Evolutionary conservation across 2,113 vertebrate species (phyloP).

Genomic region (Myiagra hebetior): DNA sequence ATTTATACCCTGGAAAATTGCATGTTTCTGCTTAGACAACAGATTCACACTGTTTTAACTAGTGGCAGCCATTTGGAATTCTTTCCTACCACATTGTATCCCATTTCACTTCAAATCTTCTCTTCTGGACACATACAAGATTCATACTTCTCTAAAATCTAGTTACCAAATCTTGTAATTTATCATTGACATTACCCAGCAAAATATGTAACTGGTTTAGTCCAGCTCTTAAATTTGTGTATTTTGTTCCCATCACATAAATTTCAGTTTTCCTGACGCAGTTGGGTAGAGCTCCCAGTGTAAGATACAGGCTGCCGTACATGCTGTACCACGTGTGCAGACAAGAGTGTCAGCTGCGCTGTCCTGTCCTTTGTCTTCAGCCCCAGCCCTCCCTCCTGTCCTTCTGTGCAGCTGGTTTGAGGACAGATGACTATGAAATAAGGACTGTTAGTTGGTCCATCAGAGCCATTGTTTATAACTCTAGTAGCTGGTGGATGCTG

Average conservation of each 20-base stretch:
- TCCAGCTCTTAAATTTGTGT: background rate
- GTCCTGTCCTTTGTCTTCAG: background rate
- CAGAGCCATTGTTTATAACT: background rate
- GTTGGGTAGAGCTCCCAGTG: fast-evolving
- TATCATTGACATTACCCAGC: background rate
- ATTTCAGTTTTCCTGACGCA: background rate
- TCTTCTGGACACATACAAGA: background rate
- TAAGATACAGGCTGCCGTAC: background rate
- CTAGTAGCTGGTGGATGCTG: background rate
- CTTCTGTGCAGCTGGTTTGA: background rate
- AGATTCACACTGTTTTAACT: conserved; percentile 22
- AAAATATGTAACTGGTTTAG: background rate
- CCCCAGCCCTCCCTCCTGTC: background rate
- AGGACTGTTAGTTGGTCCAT: background rate
- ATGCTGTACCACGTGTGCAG: background rate
- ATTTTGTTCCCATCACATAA: background rate
- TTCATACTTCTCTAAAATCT: conserved; percentile 14
- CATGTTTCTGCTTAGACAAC: conserved; percentile 28
- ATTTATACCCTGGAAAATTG: conserved; percentile 11
- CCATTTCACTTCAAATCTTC: conserved; percentile 35
- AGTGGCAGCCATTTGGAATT: conserved; percentile 28
- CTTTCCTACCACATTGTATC: conserved; percentile 23
- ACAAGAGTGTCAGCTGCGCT: background rate
- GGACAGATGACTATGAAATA: background rate
- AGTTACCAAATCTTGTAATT: conserved; percentile 6